Percentiles rank a stretch among this genome's conserved stretches.
Conservation (phyloP, 2,888 invertebrate genomes). For the Synanthedon formicaeformis region DNA sequence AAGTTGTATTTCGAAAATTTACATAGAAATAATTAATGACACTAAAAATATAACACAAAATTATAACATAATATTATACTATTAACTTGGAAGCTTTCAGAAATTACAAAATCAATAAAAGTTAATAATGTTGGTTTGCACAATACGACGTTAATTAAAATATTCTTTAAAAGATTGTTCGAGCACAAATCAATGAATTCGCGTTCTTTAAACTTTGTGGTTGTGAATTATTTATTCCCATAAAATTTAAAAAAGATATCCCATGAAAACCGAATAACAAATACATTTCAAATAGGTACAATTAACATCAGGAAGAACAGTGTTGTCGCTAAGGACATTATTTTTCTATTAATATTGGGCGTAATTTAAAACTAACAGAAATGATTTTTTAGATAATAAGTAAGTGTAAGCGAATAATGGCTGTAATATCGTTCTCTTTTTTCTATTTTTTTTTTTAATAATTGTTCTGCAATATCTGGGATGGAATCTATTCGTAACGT, state of each 20-base stretch:
- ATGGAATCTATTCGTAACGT: conserved; percentile 45
- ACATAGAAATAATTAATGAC: no score
- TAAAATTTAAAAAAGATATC: conserved; percentile 12
- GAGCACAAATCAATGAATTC: no score
- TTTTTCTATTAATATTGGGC: conserved; percentile 55
- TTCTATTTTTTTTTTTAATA: conserved; percentile 1
- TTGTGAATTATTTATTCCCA: not conserved
- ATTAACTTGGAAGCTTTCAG: no score
- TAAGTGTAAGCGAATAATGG: conserved; percentile 28
- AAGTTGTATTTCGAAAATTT: no score
- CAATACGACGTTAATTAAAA: no score
- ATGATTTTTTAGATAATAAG: not conserved
- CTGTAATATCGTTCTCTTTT: conserved; percentile 29
- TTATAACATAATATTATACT: no score
- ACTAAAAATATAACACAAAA: no score
- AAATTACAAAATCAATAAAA: no score
- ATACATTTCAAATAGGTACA: conserved; percentile 13
- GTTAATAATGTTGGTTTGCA: no score
- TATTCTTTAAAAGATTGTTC: no score
- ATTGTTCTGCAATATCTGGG: conserved; percentile 56
- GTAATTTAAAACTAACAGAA: conserved; percentile 15
- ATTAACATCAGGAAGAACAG: conserved; percentile 15
- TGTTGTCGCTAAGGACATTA: conserved; percentile 37
- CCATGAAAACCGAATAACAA: conserved; percentile 15
- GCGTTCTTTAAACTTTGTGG: not conserved